These are phyloP conservation scores for Pluvianellus socialis DNA, from an alignment of 2,113 vertebrate species.

Conservation along the genomic window DNA sequence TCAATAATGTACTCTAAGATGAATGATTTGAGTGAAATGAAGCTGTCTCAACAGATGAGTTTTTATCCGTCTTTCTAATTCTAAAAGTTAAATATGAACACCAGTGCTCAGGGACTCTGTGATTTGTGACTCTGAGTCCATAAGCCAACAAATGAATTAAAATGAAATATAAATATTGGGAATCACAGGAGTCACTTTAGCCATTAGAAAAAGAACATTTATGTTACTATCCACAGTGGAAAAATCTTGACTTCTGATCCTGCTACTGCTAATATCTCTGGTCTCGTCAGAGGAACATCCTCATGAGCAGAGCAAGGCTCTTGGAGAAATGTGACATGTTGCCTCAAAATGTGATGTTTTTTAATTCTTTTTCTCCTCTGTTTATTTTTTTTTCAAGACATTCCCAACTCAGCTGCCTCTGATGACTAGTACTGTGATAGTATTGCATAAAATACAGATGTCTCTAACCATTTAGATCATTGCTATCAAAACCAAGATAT, in stretches of 20 bases:
- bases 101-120: neutral
- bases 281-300: neutral
- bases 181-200: neutral
- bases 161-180: neutral
- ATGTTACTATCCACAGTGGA: neutral
- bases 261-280: neutral
- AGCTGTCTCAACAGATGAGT: neutral
- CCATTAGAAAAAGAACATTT: neutral
- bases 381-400: neutral
- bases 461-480: neutral
- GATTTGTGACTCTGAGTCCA: neutral
- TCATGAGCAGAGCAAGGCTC: neutral
- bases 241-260: neutral
- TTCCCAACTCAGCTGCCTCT: neutral
- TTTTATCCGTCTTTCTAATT: slow-evolving; percentile 4
- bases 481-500: neutral
- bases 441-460: neutral
- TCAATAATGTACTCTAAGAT: neutral
- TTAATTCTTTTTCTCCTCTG: neutral
- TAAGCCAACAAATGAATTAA: neutral
- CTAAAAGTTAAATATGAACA: neutral
- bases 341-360: neutral
- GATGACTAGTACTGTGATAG: neutral
- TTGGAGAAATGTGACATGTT: neutral
- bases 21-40: neutral